Percentiles rank a stretch among this genome's conserved stretches.
These are phyloP conservation scores for Synanthedon andrenaeformis DNA, from an alignment of 2,888 invertebrate genomes.

Conservation along the genomic window DNA sequence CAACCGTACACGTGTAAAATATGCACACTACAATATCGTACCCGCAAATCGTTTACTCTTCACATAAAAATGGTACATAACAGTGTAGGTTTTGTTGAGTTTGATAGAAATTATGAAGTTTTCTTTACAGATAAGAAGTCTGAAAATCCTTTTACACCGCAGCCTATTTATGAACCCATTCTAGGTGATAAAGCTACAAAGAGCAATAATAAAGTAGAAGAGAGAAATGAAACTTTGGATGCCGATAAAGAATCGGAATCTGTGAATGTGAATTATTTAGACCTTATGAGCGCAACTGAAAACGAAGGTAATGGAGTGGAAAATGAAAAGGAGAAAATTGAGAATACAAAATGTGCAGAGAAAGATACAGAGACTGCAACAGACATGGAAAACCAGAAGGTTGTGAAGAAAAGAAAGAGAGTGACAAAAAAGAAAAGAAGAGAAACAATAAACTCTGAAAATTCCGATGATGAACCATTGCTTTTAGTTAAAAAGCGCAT, in stretches of 20 bases:
- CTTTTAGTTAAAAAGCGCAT: constrained; percentile 14
- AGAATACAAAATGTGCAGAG: constrained; percentile 8
- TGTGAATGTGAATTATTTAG: too few species aligned
- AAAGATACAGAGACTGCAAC: constrained; percentile 14
- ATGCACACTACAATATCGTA: constrained; percentile 34
- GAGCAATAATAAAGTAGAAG: too few species aligned
- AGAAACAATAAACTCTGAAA: constrained; percentile 10
- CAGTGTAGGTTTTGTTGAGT: constrained; percentile 45
- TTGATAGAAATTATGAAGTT: constrained; percentile 48
- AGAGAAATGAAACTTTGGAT: background rate
- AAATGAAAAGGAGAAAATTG: constrained; percentile 3
- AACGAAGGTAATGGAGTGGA: background rate
- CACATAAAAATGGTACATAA: constrained; percentile 51
- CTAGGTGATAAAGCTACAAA: background rate
- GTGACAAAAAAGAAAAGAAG: constrained; percentile 1
- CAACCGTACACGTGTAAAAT: constrained; percentile 46
- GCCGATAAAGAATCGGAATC: background rate
- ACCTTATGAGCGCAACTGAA: background rate
- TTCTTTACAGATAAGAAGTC: constrained; percentile 44
- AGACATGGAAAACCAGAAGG: constrained; percentile 4
- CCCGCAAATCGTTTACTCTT: constrained; percentile 42
- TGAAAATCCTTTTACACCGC: constrained; percentile 26
- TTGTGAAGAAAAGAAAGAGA: background rate
- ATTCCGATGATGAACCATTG: constrained; percentile 38
- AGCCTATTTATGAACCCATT: constrained; percentile 5